phyloP scores from a whole-genome alignment of 2,888 invertebrate species.

The Metallyticus violacea region DNA sequence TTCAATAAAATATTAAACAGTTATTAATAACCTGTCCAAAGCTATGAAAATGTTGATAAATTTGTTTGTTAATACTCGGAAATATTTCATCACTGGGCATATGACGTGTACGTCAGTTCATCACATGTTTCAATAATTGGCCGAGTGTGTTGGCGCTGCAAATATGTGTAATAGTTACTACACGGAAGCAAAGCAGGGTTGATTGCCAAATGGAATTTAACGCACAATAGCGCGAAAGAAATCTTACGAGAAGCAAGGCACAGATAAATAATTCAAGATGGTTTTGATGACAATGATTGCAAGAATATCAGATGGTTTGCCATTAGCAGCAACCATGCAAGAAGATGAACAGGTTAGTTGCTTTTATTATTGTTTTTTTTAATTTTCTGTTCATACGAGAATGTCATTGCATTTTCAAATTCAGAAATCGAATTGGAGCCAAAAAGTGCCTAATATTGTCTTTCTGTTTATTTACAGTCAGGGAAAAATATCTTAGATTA shows the following conservation, averaged over 20 bases:
- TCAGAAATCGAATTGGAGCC: neutral
- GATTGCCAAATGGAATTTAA: neutral
- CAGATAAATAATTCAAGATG: slow-evolving; percentile 57
- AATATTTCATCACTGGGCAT: neutral
- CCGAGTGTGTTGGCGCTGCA: neutral
- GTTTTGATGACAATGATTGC: slow-evolving; percentile 98
- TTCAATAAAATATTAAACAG: no score
- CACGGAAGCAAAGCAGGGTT: neutral
- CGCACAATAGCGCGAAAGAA: neutral
- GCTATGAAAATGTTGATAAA: neutral
- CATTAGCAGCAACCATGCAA: slow-evolving; percentile 94
- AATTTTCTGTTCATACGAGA: neutral
- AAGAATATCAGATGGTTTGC: slow-evolving; percentile 89
- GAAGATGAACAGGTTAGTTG: slow-evolving; percentile 93
- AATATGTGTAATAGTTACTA: neutral
- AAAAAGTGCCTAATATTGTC: neutral
- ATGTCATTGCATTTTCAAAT: neutral
- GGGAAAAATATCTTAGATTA: slow-evolving; percentile 94
- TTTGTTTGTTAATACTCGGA: neutral
- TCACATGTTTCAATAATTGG: neutral
- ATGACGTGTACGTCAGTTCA: neutral
- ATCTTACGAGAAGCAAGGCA: neutral
- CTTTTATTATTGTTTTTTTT: neutral
- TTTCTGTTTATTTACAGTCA: slow-evolving; percentile 57
- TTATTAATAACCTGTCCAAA: no score